Evolutionary conservation across 2,888 invertebrate species (phyloP).

Genomic region (Pyrocoelia pectoralis): DNA sequence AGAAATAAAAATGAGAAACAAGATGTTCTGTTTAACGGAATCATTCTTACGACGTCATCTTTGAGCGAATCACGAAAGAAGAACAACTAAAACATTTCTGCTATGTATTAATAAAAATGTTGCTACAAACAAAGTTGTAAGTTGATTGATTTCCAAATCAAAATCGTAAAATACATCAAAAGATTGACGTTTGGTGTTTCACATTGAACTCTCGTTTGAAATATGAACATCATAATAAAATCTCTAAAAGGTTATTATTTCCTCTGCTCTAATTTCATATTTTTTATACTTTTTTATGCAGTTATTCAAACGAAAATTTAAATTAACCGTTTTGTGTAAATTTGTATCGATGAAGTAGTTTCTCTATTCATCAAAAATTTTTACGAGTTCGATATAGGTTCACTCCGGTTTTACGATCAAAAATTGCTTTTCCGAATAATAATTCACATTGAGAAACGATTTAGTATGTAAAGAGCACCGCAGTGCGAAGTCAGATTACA

Average conservation of each 20-base stretch:
- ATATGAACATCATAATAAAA: constrained; percentile 24
- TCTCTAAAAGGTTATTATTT: not conserved
- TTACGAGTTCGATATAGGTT: constrained; percentile 25
- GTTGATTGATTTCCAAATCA: constrained; percentile 28
- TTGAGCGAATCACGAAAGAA: too few relatives aligned
- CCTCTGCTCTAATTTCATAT: not conserved
- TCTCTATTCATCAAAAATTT: not conserved
- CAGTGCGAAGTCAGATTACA: constrained; percentile 29
- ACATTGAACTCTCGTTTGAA: constrained; percentile 15
- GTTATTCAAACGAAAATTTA: not conserved
- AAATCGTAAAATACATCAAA: constrained; percentile 15
- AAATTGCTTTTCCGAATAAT: constrained; percentile 33
- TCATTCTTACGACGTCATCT: too few relatives aligned
- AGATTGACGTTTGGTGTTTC: constrained; percentile 19
- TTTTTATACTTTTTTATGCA: too few relatives aligned
- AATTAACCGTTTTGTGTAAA: not conserved
- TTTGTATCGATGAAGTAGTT: not conserved
- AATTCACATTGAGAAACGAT: constrained; percentile 30
- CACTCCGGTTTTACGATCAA: constrained; percentile 32
- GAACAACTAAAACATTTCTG: too few relatives aligned
- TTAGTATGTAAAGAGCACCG: constrained; percentile 32
- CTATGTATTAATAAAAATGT: constrained; percentile 2
- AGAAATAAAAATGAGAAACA: too few relatives aligned
- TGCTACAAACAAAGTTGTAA: constrained; percentile 15
- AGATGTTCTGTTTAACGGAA: too few relatives aligned